Percentiles rank a stretch among this genome's conserved stretches.
These are phyloP conservation scores for Branchipolynoe longqiensis DNA, from an alignment of 2,888 invertebrate genomes.

Conservation along the genomic window DNA sequence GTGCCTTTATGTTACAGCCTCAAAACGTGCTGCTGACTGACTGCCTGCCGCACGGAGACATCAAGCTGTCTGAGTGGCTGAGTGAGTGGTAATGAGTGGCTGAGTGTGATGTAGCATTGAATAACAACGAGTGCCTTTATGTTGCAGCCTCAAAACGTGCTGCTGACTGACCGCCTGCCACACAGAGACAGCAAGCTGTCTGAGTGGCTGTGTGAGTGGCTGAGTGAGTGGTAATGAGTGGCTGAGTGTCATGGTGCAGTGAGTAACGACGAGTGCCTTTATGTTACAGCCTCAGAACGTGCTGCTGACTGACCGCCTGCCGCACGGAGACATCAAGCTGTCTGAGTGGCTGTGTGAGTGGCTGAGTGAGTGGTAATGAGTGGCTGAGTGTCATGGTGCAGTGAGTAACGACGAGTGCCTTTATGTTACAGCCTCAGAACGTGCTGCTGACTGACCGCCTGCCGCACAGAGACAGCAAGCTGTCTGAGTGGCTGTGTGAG, in stretches of 20 bases:
- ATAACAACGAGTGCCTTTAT: too few relatives aligned
- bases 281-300: constrained; percentile 93
- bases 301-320: constrained; percentile 86
- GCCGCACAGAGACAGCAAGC: constrained; percentile 78
- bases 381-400: too few relatives aligned
- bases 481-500: too few relatives aligned
- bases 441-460: constrained; percentile 87
- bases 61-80: constrained; percentile 82
- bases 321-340: constrained; percentile 78
- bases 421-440: constrained; percentile 94
- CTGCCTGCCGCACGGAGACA: constrained; percentile 74
- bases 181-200: constrained; percentile 79
- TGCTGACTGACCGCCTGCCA: constrained; percentile 85
- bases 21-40: constrained; percentile 94
- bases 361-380: too few relatives aligned
- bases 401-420: too few relatives aligned
- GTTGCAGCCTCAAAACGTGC: constrained; percentile 95
- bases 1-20: too few relatives aligned
- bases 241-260: too few relatives aligned
- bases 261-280: too few relatives aligned
- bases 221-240: too few relatives aligned
- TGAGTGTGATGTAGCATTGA: too few relatives aligned
- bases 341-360: constrained; percentile 74
- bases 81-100: too few relatives aligned
- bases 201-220: constrained; percentile 70